phyloP scores from a whole-genome alignment of 2,888 invertebrate genomes.

The Diaperis boleti region DNA sequence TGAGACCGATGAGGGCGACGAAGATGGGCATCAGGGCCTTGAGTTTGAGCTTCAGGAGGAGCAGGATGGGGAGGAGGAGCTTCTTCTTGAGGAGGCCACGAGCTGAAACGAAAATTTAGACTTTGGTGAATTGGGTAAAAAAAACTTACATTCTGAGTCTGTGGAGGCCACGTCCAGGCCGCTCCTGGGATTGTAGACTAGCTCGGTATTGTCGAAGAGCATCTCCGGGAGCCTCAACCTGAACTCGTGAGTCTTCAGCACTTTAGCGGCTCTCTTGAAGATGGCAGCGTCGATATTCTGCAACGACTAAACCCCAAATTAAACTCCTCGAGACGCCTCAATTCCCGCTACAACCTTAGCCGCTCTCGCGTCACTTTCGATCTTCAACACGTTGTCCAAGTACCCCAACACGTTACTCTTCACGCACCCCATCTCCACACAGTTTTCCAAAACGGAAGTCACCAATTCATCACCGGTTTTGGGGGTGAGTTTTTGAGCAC shows the following conservation, averaged over 20 bases:
- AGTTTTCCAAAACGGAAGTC: constrained; percentile 78
- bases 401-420: constrained; percentile 83
- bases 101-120: constrained; percentile 66
- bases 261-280: constrained; percentile 77
- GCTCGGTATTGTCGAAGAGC: constrained; percentile 75
- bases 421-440: constrained; percentile 80
- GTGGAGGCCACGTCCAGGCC: constrained; percentile 74
- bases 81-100: constrained; percentile 87
- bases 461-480: constrained; percentile 77
- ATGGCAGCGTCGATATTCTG: constrained; percentile 81
- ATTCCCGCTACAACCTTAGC: constrained; percentile 57
- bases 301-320: constrained; percentile 50
- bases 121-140: background rate
- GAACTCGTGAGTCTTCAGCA: constrained; percentile 81
- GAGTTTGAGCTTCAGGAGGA: constrained; percentile 85
- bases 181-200: constrained; percentile 75
- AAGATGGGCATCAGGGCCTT: constrained; percentile 88
- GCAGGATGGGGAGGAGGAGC: constrained; percentile 80
- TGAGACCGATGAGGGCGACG: constrained; percentile 81
- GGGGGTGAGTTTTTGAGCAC: constrained; percentile 69
- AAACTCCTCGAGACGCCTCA: no score
- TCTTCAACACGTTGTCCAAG: constrained; percentile 76
- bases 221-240: constrained; percentile 79
- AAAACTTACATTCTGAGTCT: constrained; percentile 71
- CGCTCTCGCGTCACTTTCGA: constrained; percentile 71